Evolutionary conservation across 2,113 vertebrate genomes (phyloP).

Genomic region (Passerina amoena): DNA sequence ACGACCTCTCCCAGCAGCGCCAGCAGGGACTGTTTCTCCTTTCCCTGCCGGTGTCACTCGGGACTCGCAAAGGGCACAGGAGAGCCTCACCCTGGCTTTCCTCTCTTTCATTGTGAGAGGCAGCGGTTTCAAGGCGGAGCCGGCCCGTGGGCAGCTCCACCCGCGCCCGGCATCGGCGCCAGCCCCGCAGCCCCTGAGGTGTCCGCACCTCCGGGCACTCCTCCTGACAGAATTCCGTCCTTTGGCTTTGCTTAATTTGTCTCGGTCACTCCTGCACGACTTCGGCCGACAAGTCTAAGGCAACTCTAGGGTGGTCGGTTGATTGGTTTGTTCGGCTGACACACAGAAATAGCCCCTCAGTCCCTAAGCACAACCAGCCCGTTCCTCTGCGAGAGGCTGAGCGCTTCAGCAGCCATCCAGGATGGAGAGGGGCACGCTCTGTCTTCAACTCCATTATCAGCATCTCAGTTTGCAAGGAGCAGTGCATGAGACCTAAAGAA

Average conservation of each 20-base stretch:
- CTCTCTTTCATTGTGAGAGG: not conserved
- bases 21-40: not conserved
- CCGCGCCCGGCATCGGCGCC: not conserved
- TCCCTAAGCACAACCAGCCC: fast-evolving
- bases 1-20: not conserved
- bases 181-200: not conserved
- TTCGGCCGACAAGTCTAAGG: not conserved
- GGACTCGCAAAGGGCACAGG: not conserved
- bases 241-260: not conserved
- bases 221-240: too few species aligned
- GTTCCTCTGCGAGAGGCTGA: fast-evolving
- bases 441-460: not conserved
- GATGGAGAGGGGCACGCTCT: not conserved
- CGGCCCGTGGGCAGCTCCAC: not conserved
- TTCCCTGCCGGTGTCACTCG: not conserved
- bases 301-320: not conserved
- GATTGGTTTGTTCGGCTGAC: not conserved
- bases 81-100: not conserved
- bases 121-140: not conserved
- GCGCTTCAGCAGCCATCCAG: not conserved
- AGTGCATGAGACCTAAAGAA: not conserved
- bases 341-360: not conserved
- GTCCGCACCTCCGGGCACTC: not conserved
- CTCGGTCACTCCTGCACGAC: not conserved
- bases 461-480: not conserved